A percentile compares a stretch with the other conserved stretches of the same genome.
Conservation (phyloP, 92 coral and sea anemone genomes). For the Ricordea florida region DNA sequence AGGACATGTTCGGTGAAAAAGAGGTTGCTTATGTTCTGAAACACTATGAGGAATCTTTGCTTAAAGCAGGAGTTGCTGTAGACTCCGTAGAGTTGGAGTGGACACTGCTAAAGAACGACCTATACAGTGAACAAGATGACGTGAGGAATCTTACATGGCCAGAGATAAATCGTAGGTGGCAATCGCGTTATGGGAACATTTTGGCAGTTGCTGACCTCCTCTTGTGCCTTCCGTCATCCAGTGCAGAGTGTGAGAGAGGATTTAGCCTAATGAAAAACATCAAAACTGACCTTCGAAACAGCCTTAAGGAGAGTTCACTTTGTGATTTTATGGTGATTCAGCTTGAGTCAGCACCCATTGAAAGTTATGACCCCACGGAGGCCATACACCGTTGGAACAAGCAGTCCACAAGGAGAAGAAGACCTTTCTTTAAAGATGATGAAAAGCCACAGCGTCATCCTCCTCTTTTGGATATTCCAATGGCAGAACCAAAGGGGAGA, state of each 20-base stretch:
- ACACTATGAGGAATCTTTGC: no score
- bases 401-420: background rate
- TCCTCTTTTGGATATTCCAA: no score
- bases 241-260: conserved; percentile 23
- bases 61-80: no score
- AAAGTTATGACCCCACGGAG: conserved; percentile 28
- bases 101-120: no score
- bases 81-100: no score
- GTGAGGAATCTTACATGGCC: conserved; percentile 1
- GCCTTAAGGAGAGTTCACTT: background rate
- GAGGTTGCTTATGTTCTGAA: no score
- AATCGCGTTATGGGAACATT: background rate
- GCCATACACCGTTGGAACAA: conserved; percentile 43
- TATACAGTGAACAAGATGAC: conserved; percentile 2
- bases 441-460: no score
- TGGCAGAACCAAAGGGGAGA: no score
- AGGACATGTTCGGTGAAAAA: no score
- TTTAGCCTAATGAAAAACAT: conserved; percentile 4
- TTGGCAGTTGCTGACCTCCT: conserved; percentile 14
- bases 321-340: conserved; percentile 16
- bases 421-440: background rate
- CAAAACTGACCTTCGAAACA: background rate
- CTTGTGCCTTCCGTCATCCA: conserved; percentile 7
- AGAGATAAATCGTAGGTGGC: background rate
- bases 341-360: conserved; percentile 1